A percentile compares a stretch with the other conserved stretches of the same genome.
Conservation (phyloP, 2,113 vertebrate species). For the Drymodes brunneopygia region DNA sequence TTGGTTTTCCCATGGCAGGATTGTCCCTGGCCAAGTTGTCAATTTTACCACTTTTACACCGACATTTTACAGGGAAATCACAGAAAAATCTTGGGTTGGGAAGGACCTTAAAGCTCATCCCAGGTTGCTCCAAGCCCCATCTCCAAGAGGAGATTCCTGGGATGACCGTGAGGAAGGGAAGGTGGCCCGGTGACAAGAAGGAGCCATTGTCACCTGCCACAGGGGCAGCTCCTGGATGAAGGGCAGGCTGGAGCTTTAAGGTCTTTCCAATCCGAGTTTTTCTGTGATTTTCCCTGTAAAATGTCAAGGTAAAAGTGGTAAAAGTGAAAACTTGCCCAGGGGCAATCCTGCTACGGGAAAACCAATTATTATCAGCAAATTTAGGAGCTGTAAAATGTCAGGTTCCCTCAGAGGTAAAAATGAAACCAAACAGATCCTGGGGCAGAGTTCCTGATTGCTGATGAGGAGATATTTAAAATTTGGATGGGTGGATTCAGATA, state of each 20-base stretch:
- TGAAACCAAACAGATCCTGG: background rate
- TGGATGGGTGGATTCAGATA: too few species aligned
- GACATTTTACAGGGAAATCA: background rate
- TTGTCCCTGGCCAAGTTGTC: rapidly evolving
- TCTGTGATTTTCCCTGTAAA: background rate
- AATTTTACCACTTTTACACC: background rate
- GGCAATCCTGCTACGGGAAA: too few species aligned
- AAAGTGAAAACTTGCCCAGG: too few species aligned
- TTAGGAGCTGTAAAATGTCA: background rate
- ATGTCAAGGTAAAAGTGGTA: background rate
- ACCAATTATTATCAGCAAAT: too few species aligned
- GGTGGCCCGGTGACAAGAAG: background rate
- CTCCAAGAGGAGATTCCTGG: background rate
- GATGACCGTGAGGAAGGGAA: background rate
- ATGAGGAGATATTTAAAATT: background rate
- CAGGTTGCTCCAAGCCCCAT: background rate
- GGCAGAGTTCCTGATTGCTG: background rate
- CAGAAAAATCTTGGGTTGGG: background rate
- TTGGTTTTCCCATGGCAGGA: rapidly evolving
- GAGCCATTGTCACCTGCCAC: background rate
- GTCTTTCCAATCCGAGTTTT: background rate
- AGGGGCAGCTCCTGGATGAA: background rate
- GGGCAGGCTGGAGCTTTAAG: background rate
- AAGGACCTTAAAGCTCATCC: background rate
- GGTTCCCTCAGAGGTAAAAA: background rate